Conservation (phyloP, 1,140 invertebrate species). For the Platorchestia sp. region DNA sequence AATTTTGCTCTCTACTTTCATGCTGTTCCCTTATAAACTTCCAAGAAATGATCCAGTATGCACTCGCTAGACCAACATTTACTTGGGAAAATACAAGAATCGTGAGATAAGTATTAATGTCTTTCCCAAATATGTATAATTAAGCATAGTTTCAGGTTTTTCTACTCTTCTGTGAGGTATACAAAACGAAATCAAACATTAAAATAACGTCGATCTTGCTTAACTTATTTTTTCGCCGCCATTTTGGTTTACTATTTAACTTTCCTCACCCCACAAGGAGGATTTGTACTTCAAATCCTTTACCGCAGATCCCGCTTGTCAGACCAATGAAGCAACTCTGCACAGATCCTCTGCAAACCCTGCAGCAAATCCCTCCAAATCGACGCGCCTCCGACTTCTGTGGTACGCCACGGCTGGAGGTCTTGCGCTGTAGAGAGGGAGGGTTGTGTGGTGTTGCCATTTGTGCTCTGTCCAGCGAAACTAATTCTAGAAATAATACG, state of each 20-base stretch:
- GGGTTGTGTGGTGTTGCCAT: no score
- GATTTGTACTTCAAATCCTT: constrained; percentile 22
- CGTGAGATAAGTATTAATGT: background rate
- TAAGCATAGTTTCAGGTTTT: background rate
- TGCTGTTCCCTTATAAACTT: no score
- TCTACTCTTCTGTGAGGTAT: background rate
- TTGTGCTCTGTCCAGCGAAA: background rate
- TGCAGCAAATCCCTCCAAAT: constrained; percentile 37
- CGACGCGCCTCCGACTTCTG: background rate
- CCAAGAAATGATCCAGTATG: no score
- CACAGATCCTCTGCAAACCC: constrained; percentile 21
- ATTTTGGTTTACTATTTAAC: background rate
- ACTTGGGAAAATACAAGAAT: background rate
- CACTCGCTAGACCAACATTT: background rate
- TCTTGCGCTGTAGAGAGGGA: background rate
- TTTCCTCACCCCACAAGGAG: background rate
- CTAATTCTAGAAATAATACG: no score
- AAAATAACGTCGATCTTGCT: background rate
- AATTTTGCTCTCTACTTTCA: no score
- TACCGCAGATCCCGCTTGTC: background rate
- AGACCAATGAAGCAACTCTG: constrained; percentile 42
- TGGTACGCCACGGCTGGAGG: background rate
- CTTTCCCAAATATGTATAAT: background rate
- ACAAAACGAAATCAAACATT: background rate
- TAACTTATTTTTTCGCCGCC: background rate